These are phyloP conservation scores for Stictocephala bisonia DNA, from an alignment of 2,888 invertebrate genomes.

Conservation along the genomic window DNA sequence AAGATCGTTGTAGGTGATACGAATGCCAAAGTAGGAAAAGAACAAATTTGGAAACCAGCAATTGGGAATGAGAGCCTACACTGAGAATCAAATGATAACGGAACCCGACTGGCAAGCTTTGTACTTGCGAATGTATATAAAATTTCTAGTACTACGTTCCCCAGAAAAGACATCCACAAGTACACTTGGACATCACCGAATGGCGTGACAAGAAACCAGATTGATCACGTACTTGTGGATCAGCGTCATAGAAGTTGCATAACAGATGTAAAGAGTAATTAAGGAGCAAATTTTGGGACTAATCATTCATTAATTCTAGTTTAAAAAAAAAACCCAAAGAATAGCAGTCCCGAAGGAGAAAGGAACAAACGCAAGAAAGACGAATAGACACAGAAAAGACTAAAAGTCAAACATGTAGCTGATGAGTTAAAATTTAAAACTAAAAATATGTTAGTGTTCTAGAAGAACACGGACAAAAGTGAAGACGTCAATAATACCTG, in stretches of 20 bases:
- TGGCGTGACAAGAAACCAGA: conserved; percentile 45
- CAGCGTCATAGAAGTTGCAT: conserved; percentile 29
- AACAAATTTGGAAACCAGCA: conserved; percentile 13
- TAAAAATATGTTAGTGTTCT: not conserved
- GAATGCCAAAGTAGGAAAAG: conserved; percentile 11
- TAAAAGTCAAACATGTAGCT: not conserved
- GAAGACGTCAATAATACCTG: not conserved
- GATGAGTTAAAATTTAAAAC: not conserved
- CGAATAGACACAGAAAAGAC: not conserved
- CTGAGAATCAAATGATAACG: conserved; percentile 10
- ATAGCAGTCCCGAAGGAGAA: not conserved
- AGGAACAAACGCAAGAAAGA: not conserved
- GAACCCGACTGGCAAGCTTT: conserved; percentile 30
- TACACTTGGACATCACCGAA: conserved; percentile 48
- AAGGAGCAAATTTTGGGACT: conserved; percentile 40
- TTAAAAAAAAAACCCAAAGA: conserved; percentile 32
- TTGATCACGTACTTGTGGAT: conserved; percentile 47
- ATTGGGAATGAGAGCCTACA: conserved; percentile 26
- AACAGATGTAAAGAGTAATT: conserved; percentile 32
- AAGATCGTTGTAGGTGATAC: conserved; percentile 24
- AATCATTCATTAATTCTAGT: conserved; percentile 39
- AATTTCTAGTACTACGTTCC: conserved; percentile 32
- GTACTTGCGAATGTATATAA: conserved; percentile 35
- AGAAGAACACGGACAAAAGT: not conserved
- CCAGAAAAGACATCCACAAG: conserved; percentile 8